Percentiles rank a stretch among this genome's conserved stretches.
Evolutionary conservation across 2,797 vertebrate genomes (phyloP).

Genomic region (Zalophus californianus): DNA sequence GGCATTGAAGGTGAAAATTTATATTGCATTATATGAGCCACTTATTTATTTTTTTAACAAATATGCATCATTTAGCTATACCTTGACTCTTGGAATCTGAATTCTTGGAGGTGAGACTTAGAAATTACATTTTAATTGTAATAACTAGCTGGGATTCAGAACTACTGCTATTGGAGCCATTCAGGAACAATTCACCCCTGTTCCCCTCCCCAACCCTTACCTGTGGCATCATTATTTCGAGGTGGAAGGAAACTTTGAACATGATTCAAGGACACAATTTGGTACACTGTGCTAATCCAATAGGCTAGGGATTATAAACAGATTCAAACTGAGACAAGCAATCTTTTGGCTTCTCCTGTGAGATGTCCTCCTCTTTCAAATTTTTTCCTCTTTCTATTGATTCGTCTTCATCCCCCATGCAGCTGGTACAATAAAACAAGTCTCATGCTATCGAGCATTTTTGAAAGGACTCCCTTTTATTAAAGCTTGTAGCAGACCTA

Average conservation of each 20-base stretch:
- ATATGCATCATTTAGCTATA: background rate
- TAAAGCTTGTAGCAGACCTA: background rate
- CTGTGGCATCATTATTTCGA: background rate
- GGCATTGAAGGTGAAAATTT: background rate
- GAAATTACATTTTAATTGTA: background rate
- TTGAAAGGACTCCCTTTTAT: background rate
- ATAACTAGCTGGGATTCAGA: background rate
- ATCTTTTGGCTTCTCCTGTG: background rate
- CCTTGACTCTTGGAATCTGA: background rate
- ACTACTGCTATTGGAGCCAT: accelerated
- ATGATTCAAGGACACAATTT: background rate
- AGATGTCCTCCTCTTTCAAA: background rate
- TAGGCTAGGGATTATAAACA: background rate
- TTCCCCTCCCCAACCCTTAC: background rate
- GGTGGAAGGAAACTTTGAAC: background rate
- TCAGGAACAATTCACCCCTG: background rate
- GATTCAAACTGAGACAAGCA: background rate
- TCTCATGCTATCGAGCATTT: background rate
- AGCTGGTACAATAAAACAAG: background rate
- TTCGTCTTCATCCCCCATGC: background rate
- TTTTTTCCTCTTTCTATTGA: background rate
- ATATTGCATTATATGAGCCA: background rate
- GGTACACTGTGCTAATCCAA: background rate
- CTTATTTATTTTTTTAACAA: background rate
- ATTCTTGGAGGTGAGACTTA: background rate